Percentiles rank a stretch among this genome's conserved stretches.
phyloP scores from a whole-genome alignment of 2,113 vertebrate genomes.

The Colinus virginianus region DNA sequence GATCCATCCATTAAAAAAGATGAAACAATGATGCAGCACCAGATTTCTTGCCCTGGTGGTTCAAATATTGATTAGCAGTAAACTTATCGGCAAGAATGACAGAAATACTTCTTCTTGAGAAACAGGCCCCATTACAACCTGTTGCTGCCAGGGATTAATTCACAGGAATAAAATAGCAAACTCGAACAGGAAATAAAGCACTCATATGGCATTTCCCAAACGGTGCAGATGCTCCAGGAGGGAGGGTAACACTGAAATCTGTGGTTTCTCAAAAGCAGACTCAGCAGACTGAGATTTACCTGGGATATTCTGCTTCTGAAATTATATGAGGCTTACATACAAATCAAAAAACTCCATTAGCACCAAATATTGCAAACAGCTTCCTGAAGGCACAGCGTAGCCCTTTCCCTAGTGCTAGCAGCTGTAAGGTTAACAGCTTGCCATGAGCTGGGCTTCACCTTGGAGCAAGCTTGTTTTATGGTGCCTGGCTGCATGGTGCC shows the following conservation, averaged over 20 bases:
- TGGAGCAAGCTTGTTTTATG: neutral
- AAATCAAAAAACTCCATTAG: slow-evolving; percentile 31
- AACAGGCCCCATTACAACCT: neutral
- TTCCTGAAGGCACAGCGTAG: neutral
- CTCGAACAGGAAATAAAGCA: neutral
- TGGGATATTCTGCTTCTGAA: slow-evolving; percentile 8
- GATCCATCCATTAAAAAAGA: slow-evolving; percentile 28
- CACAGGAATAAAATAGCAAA: neutral
- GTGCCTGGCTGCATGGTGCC: neutral
- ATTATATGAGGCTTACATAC: neutral
- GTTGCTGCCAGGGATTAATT: slow-evolving; percentile 28
- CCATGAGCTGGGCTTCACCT: neutral
- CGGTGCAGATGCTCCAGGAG: neutral
- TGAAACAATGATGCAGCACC: slow-evolving; percentile 19
- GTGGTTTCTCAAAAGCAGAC: neutral
- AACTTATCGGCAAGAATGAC: neutral
- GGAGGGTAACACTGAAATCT: neutral
- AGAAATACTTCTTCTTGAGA: slow-evolving; percentile 16
- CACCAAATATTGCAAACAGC: neutral
- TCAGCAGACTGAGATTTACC: neutral
- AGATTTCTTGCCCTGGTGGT: neutral
- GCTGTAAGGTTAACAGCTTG: neutral
- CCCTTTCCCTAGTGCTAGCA: neutral
- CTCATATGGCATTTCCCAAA: neutral
- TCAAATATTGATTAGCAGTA: slow-evolving; percentile 55